Evolutionary conservation across 2,888 invertebrate genomes (phyloP), one percentile per base, ranked within the genome.

Genomic region (Drosophila paranaensis): DNA sequence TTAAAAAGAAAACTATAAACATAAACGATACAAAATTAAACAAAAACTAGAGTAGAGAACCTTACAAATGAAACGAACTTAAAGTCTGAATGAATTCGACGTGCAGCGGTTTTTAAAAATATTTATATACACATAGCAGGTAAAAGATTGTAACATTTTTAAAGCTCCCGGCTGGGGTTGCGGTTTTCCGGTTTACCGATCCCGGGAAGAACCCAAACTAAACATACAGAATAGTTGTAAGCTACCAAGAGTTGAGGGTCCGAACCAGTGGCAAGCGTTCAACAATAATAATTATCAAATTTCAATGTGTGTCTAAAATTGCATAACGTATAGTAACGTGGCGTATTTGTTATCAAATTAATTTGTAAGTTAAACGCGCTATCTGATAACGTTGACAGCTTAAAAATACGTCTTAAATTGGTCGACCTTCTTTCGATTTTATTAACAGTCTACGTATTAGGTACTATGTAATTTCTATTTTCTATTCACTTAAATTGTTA

Each of bases 61-160:
- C 79, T 79, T 87, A 85, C 88, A 87, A 81, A 88, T 65, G 82
- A 88, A 86, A 76, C 74, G 88, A 89, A 89, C 86, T 81, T 86
- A 89, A 86, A 89, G 90, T 88, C 89, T 86, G 86, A 86, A 74
- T 74, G 84, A 87, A 84, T 76, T 76, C 71, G 87, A 84, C 81
- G 81, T 87, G 89, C 87, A 89, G 89, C 84, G 84, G 84, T 84
- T 84, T 84, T 89, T 76, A 81, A 77, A n/a, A 37, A 77, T 70
- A 76, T 65, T 73, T 75, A 79, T 65, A 77, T 76, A 79, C 61
- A 79, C 50, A 68, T 55, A 66, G 54, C 51, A 61, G 55, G 48
- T 67, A 55, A 67, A 65, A 25, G 57, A 71, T 62, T 54, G 71
- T 74, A 76, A 79, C 48, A 75, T 77, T 79, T 77, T 75, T 62